Evolutionary conservation across 2,888 invertebrate genomes (phyloP), one percentile per base, ranked within the genome.

Genomic region (Villa cingulata): DNA sequence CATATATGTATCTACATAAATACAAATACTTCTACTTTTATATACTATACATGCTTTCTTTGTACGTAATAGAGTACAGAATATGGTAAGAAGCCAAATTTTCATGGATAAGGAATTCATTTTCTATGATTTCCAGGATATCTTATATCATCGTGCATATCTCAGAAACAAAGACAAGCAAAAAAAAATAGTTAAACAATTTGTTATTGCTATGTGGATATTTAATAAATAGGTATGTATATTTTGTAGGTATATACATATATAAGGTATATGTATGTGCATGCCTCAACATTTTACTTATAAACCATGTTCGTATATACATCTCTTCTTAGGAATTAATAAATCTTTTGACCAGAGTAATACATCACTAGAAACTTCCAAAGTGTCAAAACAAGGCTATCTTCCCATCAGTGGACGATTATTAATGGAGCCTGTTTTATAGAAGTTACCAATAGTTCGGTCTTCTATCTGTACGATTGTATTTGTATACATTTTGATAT

Each of bases 381-480:
- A 42, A 47, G 43, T 47, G 48, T 44, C 48, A 48, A 48, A 48
- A 48, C 48, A 48, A 48, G 41, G 41, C 48, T 43, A 41, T 44
- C 40, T 48, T 34, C 48, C 48, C 48, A 48, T 48, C 43, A 36
- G 36, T 32, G 41, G 34, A 39, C 40, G 40, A 48, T 43, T 43
- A 48, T 48, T 48, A 48, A 48, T 48, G 44, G 40, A 39, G 37
- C 34, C 34, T n/a, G n/a, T n/a, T n/a, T n/a, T 29, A 37, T 39
- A 19, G 45, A 32, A 37, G n/a, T 6, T 37, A 17, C 16, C 37
- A n/a, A 7, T 23, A 6, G 23, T 23, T 7, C 23, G 7, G 23
- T 23, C n/a, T n/a, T n/a, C n/a, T n/a, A n/a, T 23, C 23, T 23
- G 23, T 6, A 23, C 23, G 7, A 6, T 6, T 23, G 7, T 23